phyloP scores from a whole-genome alignment of 2,797 vertebrate genomes.

The Eulemur rubriventer region DNA sequence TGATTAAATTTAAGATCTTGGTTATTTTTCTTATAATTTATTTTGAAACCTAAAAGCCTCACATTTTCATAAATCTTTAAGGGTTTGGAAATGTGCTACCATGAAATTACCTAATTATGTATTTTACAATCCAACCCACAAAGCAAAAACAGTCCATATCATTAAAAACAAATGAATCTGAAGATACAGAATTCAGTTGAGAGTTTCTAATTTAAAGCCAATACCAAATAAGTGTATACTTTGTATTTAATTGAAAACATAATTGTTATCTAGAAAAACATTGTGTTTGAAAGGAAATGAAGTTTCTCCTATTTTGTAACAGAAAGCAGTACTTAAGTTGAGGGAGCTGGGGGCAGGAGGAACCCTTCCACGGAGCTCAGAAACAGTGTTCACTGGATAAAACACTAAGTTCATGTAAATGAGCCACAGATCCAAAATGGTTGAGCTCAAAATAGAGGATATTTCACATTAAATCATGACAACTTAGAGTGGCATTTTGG shows the following conservation, averaged over 20 bases:
- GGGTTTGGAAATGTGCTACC: not conserved
- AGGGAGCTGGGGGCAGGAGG: rapidly evolving
- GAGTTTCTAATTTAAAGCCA: conserved; percentile 1
- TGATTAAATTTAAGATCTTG: conserved; percentile 17
- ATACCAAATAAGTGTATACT: conserved; percentile 2
- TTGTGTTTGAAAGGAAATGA: not conserved
- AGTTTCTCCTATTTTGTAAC: not conserved
- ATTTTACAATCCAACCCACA: conserved; percentile 18
- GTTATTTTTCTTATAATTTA: conserved; percentile 40
- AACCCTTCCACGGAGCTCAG: rapidly evolving
- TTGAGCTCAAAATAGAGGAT: not conserved
- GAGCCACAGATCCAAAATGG: not conserved
- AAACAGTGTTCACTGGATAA: not conserved
- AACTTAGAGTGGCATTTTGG: not conserved
- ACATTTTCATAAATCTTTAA: conserved; percentile 29
- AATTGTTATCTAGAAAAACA: not conserved
- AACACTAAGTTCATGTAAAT: not conserved
- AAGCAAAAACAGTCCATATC: conserved; percentile 7
- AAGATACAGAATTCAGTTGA: not conserved
- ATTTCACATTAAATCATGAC: not conserved
- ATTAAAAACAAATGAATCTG: conserved; percentile 50
- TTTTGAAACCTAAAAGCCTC: conserved; percentile 34
- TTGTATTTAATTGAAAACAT: not conserved
- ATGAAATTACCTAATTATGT: conserved; percentile 48
- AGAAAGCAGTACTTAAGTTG: not conserved